Conservation (phyloP, 1,140 invertebrate species). For the Andrena cerasifolii region DNA sequence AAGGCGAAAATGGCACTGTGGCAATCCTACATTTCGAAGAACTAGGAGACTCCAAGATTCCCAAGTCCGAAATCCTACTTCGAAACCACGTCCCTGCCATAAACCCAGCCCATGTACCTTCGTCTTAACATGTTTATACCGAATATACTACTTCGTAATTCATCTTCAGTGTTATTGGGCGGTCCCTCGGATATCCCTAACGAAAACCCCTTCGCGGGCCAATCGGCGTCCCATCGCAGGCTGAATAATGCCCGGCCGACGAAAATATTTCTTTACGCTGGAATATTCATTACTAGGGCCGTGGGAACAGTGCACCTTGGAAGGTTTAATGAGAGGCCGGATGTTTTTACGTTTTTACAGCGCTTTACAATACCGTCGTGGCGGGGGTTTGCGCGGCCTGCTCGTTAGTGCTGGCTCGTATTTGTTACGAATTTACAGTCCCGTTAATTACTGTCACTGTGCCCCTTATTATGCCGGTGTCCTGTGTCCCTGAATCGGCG, state of each 20-base stretch:
- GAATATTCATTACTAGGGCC: conserved; percentile 2
- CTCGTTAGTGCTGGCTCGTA: conserved; percentile 22
- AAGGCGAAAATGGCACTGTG: too few species aligned
- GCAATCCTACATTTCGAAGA: too few species aligned
- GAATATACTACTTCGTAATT: too few species aligned
- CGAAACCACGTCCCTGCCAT: too few species aligned
- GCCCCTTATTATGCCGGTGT: conserved; percentile 20
- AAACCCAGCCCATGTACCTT: too few species aligned
- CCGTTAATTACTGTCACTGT: conserved; percentile 31
- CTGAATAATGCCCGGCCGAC: not conserved
- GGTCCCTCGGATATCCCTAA: too few species aligned
- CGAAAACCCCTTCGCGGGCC: too few species aligned
- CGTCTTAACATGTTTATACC: too few species aligned
- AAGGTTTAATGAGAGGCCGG: conserved; percentile 28
- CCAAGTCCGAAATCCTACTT: too few species aligned
- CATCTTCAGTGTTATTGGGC: too few species aligned
- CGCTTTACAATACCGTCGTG: not conserved
- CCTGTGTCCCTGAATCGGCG: conserved; percentile 5
- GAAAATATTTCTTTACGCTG: not conserved
- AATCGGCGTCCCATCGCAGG: not conserved
- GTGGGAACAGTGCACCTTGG: not conserved
- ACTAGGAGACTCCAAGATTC: too few species aligned
- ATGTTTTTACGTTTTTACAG: conserved; percentile 28
- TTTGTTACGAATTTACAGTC: conserved; percentile 21
- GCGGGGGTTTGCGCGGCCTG: not conserved